Base-by-base conservation (phyloP, 2,113 vertebrate genomes). In the Trematomus loennbergii region DNA sequence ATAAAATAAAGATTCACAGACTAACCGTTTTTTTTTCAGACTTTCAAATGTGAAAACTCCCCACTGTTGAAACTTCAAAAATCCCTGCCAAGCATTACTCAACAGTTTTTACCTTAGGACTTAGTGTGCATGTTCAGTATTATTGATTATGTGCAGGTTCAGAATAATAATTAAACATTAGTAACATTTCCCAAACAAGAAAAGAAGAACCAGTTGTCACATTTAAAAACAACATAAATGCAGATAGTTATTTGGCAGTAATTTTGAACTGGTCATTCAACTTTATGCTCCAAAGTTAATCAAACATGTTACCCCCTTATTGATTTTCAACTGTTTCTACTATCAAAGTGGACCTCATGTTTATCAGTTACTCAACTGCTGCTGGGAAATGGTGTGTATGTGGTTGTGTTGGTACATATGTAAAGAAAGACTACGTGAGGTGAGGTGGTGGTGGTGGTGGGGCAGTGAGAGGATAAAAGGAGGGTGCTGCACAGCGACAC, bases 341-440 rank as follows among this genome's bases (percentile, higher is more conserved):
- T 29, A 29, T 29, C 29, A 29, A 29, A 29, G 29, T 4, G 29
- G 29, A 29, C 29, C 29, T 29, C 3, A 29, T 29, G 29, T 29
- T 29, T 29, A 29, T 25, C 0, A 5, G 46, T 89, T 91, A 82
- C 68, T 67, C 81, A 92, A 91, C 77, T 67, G 64, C 72, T 91
- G 49, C 69, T 57, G 83, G 89, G 82, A 89, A 88, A 76, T 82
- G 0, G 8, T 73, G 60, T 60, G 61, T 8, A 17, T 2, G 20
- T 72, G 12, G 40, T 45, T 65, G 40, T 72, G 68, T 69, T 63
- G 20, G 54, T 60, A 16, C 17, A 5, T 50, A 11, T n/a, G 22
- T 63, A 29, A n/a, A 33, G 4, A 29, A 9, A 29, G 1, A 10
- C 25, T 50, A 15, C 6, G 29, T 4, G 29, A 29, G 29, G 22